Base-by-base conservation (phyloP, 1,140 invertebrate species). In the Halictus rubicundus region DNA sequence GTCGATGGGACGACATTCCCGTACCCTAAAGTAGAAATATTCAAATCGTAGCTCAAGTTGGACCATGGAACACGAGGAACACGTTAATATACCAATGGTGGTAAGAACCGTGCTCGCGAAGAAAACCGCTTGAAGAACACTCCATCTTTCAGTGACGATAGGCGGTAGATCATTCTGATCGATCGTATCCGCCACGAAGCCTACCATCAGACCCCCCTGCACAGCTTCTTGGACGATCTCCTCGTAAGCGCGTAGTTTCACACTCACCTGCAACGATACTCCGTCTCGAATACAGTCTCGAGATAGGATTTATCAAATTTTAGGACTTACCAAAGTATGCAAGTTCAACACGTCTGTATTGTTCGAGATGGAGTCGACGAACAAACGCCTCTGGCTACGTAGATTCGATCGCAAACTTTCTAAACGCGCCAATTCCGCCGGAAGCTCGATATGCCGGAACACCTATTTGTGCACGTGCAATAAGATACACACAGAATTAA, bases 1-100 rank as follows among this genome's bases (percentile, higher is more conserved):
- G 98, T 99, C 49, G 96, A 95, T 1, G 98, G 98, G 19, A 97
- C 97, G 82, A 99, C 97, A 90, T 99, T 98, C 64, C 98, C 98
- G 92, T 99, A 99, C 76, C 98, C 98, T 98, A 94, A 93, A 60
- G 61, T 57, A 52, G 16, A 21, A 46, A 46, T 46, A 46, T 46
- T 46, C 14, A 12, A 46, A 14, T 10, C 2, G 42, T 10, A 46
- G 42, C 10, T 46, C 14, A 46, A 46, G 14, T 46, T 46, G 14
- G 42, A 46, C 42, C 4, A 54, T 21, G 0, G 16, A 21, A 1
- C 19, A n/a, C 21, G 16, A 52, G 8, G 49, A 52, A 52, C 16
- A 46, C 6, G 27, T 74, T 68, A 12, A 46, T 12, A 14, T 46
- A 79, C 78, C 71, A n/a, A 97, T 97, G 49, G 96, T 97, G 52